Base-by-base conservation (phyloP, 2,888 invertebrate genomes). In the Drosophila longiperda region DNA sequence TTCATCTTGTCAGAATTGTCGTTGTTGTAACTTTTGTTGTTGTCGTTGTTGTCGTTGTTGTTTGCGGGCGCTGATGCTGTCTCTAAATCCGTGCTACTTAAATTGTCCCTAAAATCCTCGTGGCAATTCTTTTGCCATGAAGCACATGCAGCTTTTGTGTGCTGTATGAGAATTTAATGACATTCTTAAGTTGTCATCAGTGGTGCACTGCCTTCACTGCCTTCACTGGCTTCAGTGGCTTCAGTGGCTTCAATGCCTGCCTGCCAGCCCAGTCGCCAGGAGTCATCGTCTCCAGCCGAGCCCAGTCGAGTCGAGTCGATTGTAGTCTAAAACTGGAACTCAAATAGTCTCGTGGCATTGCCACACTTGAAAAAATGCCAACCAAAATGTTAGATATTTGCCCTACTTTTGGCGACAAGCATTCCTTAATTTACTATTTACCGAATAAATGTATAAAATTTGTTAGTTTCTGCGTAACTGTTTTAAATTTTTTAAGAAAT, bases 181-280 rank as follows among this genome's bases (percentile, higher is more conserved):
- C 89, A 89, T 90, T 90, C 90, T 90, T 90, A 90, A 91, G 90
- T 91, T 90, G 91, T 91, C 90, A 90, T 90, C 90, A 90, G 91
- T 80, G 83, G 83, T 72, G 89, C 90, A 90, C 89, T 77, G 83
- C 17, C 38, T 26, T 0, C 26, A 26, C 26, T 26, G 26, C 26
- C 26, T 26, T 4, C 26, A 26, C 26, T 26, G 26, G 0, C 29
- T 29, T 29, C 29, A 29, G 29, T 29, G 29, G 29, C 29, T 38
- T 38, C 23, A 45, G 9, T 45, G 45, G 7, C 20, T 45, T 45
- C 45, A 45, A 7, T 23, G 45, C 15, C 23, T 23, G 45, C 79
- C 63, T 81, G 80, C 66, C 75, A 75, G 70, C 75, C 61, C 70
- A 67, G 60, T 66, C 72, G 67, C 61, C 70, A 67, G 60, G 68